These are phyloP conservation scores for Bucorvus abyssinicus DNA, from an alignment of 2,797 vertebrate genomes.

Conservation along the genomic window DNA sequence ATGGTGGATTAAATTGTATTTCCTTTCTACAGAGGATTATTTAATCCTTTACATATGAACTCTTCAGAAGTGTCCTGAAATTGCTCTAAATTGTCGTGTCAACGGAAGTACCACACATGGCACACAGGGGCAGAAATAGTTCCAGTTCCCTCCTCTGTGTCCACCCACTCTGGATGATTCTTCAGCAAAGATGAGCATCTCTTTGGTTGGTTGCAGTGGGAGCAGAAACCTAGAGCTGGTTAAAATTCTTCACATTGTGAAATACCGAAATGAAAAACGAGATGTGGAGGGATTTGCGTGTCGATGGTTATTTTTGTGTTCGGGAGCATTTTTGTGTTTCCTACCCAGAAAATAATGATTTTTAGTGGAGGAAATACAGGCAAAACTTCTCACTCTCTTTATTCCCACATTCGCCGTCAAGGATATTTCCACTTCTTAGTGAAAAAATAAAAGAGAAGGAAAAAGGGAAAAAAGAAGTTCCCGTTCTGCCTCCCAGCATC, in stretches of 20 bases:
- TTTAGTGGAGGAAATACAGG: neutral
- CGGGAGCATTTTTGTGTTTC: neutral
- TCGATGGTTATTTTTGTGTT: neutral
- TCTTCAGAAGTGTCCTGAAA: neutral
- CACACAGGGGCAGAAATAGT: neutral
- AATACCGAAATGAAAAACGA: neutral
- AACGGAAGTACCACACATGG: neutral
- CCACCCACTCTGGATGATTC: neutral
- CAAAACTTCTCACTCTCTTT: neutral
- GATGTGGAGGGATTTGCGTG: neutral
- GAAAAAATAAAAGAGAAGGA: neutral
- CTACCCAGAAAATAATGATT: neutral
- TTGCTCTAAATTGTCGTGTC: neutral
- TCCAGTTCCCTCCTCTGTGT: neutral
- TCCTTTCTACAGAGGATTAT: constrained; percentile 5
- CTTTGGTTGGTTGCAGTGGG: neutral
- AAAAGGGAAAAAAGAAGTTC: accelerated
- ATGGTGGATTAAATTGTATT: constrained; percentile 28
- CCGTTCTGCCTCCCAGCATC: neutral
- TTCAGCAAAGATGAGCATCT: neutral
- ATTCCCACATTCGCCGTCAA: neutral
- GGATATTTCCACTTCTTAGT: neutral
- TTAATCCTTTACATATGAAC: neutral
- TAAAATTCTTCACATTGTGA: neutral
- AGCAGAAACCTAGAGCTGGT: neutral